These are phyloP conservation scores for Drosophila sucinea DNA, from an alignment of 1,140 invertebrate genomes.

Conservation along the genomic window DNA sequence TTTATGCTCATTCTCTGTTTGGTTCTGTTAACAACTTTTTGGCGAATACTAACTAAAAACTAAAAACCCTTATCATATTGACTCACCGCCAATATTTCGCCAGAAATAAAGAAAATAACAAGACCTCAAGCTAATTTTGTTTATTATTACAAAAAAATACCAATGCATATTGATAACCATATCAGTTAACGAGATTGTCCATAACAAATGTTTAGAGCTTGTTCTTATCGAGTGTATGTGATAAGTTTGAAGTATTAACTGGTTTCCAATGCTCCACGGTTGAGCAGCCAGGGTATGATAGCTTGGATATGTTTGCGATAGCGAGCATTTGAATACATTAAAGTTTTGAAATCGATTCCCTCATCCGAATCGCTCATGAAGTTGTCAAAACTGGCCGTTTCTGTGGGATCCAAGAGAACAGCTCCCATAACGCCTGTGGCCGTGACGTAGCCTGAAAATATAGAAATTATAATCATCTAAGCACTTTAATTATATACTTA, in stretches of 20 bases:
- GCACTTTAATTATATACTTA: not conserved
- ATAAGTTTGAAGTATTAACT: constrained; percentile 17
- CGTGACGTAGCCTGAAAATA: constrained; percentile 45
- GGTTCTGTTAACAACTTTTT: not conserved
- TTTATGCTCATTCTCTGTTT: not conserved
- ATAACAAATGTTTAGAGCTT: constrained; percentile 4
- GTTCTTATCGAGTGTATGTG: not conserved
- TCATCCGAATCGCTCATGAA: constrained; percentile 52
- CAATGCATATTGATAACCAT: constrained; percentile 2
- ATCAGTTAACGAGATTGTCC: not conserved
- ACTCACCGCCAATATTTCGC: not conserved
- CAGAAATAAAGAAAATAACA: not conserved
- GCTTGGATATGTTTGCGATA: constrained; percentile 65
- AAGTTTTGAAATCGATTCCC: constrained; percentile 57
- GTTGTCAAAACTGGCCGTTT: constrained; percentile 60
- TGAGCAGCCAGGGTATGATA: constrained; percentile 67
- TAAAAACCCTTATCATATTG: not conserved
- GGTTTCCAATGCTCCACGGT: constrained; percentile 55
- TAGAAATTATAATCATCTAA: not conserved
- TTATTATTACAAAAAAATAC: not conserved
- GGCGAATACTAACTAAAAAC: not conserved
- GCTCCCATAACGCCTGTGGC: constrained; percentile 65
- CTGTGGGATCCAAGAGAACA: constrained; percentile 66
- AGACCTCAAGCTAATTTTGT: not conserved
- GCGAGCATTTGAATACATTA: constrained; percentile 60